Evolutionary conservation across 2,888 invertebrate genomes (phyloP).

Genomic region (Watsonalla binaria): DNA sequence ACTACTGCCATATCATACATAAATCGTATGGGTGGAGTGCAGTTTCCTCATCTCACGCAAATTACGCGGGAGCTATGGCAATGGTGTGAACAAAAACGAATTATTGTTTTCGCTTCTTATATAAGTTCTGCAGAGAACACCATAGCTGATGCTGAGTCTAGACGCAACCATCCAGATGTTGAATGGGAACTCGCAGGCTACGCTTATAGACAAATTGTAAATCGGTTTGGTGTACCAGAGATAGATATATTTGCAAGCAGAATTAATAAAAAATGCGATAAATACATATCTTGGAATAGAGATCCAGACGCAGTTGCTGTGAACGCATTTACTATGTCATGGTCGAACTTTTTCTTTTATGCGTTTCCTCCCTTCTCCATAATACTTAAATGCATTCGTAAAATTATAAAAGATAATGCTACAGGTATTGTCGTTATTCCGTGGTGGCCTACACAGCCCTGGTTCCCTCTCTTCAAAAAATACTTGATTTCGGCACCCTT

Average conservation of each 20-base stretch:
- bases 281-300: slow-evolving; percentile 9
- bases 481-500: slow-evolving; percentile 4
- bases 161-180: slow-evolving; percentile 4
- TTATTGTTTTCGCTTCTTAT: slow-evolving; percentile 13
- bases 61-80: slow-evolving; percentile 12
- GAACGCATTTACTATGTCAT: slow-evolving; percentile 9
- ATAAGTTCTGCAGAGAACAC: slow-evolving; percentile 15
- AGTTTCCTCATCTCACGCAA: slow-evolving; percentile 10
- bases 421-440: slow-evolving; percentile 8
- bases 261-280: slow-evolving; percentile 11
- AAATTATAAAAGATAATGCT: slow-evolving; percentile 7
- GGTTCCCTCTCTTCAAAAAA: slow-evolving; percentile 4
- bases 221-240: slow-evolving; percentile 2
- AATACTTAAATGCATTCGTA: slow-evolving; percentile 6
- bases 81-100: slow-evolving; percentile 12
- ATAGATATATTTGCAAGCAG: slow-evolving; percentile 11
- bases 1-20: slow-evolving; percentile 7
- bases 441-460: slow-evolving; percentile 8
- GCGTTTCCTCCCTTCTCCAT: slow-evolving; percentile 12
- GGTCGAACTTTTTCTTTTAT: slow-evolving; percentile 7
- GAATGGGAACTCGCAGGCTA: slow-evolving; percentile 8
- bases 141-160: slow-evolving; percentile 12
- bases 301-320: slow-evolving; percentile 7
- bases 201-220: slow-evolving; percentile 1
- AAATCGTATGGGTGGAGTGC: slow-evolving; percentile 9